Percentiles rank a stretch among this genome's conserved stretches.
These are phyloP conservation scores for Coelinius sp. DNA, from an alignment of 2,888 invertebrate genomes.

Conservation along the genomic window DNA sequence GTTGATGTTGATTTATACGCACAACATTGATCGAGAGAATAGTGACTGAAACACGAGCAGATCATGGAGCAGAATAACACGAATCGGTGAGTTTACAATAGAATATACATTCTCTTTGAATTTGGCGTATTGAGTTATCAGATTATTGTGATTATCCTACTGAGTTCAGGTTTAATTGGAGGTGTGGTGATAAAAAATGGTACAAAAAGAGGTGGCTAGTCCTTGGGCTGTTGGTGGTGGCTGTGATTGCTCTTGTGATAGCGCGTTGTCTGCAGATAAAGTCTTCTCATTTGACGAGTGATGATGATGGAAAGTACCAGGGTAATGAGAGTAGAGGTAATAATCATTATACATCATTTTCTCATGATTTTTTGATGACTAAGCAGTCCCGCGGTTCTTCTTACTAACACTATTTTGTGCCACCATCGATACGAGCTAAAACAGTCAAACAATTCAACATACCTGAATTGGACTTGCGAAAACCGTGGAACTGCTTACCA, in stretches of 20 bases:
- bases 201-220: constrained; percentile 62
- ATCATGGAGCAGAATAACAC: constrained; percentile 46
- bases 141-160: neutral
- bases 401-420: no score
- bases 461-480: no score
- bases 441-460: no score
- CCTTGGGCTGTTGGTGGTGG: constrained; percentile 62
- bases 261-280: constrained; percentile 64
- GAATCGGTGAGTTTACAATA: constrained; percentile 55
- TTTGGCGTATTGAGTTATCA: constrained; percentile 26
- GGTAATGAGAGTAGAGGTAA: constrained; percentile 77
- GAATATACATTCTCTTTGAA: no score
- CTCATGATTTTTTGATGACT: neutral
- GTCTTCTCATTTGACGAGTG: constrained; percentile 57
- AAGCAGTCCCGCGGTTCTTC: no score
- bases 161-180: constrained; percentile 47
- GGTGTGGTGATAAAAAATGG: constrained; percentile 59
- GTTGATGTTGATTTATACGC: neutral
- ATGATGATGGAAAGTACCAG: constrained; percentile 72
- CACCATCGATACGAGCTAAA: no score
- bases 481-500: no score
- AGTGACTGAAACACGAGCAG: constrained; percentile 50
- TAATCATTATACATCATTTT: no score
- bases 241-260: constrained; percentile 63
- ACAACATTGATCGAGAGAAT: constrained; percentile 57